These are phyloP conservation scores for Brachypterus glaber DNA, from an alignment of 2,888 invertebrate genomes.

Conservation along the genomic window DNA sequence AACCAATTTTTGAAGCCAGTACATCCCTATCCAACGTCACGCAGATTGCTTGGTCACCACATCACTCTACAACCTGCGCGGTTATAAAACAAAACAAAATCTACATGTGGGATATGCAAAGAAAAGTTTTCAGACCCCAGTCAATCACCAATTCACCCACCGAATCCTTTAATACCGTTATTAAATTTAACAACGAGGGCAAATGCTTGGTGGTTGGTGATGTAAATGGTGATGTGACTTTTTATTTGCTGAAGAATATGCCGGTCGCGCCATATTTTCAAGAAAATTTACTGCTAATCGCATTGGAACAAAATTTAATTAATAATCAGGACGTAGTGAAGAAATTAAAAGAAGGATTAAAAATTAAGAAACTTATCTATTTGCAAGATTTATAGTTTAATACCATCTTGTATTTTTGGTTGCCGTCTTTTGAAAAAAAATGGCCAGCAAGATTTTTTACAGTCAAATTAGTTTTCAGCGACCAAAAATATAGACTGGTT, in stretches of 20 bases:
- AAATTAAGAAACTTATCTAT: slow-evolving; percentile 42
- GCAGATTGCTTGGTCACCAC: slow-evolving; percentile 58
- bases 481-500: no score
- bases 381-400: no score
- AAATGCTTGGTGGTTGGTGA: slow-evolving; percentile 62
- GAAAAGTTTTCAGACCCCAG: slow-evolving; percentile 60
- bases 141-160: slow-evolving; percentile 47
- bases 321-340: slow-evolving; percentile 53
- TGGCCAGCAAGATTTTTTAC: no score
- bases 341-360: slow-evolving; percentile 42
- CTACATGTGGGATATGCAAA: slow-evolving; percentile 69
- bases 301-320: slow-evolving; percentile 53
- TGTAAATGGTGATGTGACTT: slow-evolving; percentile 53
- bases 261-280: slow-evolving; percentile 65
- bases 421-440: no score
- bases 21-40: slow-evolving; percentile 41
- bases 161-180: slow-evolving; percentile 43
- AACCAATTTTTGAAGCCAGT: slow-evolving; percentile 41
- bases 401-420: no score
- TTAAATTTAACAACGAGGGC: slow-evolving; percentile 57
- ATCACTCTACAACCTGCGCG: slow-evolving; percentile 64
- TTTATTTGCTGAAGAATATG: slow-evolving; percentile 64
- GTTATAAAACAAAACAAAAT: slow-evolving; percentile 56
- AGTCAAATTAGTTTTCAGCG: no score
- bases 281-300: slow-evolving; percentile 50